Evolutionary conservation across 2,888 invertebrate species (phyloP).

Genomic region (Erpobdella octoculata): DNA sequence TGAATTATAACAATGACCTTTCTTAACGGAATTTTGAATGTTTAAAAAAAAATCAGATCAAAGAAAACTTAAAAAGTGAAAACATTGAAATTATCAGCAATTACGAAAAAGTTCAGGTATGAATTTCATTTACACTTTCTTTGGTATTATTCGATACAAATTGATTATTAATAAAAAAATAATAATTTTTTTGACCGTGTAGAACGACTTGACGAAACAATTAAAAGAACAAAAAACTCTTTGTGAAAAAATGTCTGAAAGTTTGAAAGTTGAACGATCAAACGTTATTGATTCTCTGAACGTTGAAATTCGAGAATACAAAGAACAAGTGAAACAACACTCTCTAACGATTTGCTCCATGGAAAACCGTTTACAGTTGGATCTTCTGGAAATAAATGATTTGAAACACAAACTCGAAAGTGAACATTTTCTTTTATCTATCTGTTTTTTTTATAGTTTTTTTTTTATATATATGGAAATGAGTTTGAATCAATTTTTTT

Average conservation of each 20-base stretch:
- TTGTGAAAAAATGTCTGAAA: not conserved
- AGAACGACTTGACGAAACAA: not conserved
- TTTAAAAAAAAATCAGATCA: not conserved
- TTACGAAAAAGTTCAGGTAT: not conserved
- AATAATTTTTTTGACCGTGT: not conserved
- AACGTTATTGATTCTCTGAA: not conserved
- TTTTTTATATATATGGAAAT: too few species aligned
- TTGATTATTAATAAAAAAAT: not conserved
- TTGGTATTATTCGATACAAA: too few species aligned
- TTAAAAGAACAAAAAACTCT: not conserved
- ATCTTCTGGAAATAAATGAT: not conserved
- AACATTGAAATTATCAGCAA: not conserved
- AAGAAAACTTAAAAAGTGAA: not conserved
- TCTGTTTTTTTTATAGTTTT: too few species aligned
- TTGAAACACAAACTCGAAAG: not conserved
- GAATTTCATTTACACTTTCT: not conserved
- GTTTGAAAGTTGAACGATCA: not conserved
- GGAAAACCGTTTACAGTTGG: not conserved
- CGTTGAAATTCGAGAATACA: not conserved
- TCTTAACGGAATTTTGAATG: not conserved
- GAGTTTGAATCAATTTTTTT: not conserved
- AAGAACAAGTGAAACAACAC: not conserved
- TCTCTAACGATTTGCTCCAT: constrained; percentile 6
- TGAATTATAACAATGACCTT: not conserved
- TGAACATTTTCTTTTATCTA: not conserved